These are phyloP conservation scores for Thaumatotibia leucotreta DNA, from an alignment of 1,140 invertebrate species.

Conservation along the genomic window DNA sequence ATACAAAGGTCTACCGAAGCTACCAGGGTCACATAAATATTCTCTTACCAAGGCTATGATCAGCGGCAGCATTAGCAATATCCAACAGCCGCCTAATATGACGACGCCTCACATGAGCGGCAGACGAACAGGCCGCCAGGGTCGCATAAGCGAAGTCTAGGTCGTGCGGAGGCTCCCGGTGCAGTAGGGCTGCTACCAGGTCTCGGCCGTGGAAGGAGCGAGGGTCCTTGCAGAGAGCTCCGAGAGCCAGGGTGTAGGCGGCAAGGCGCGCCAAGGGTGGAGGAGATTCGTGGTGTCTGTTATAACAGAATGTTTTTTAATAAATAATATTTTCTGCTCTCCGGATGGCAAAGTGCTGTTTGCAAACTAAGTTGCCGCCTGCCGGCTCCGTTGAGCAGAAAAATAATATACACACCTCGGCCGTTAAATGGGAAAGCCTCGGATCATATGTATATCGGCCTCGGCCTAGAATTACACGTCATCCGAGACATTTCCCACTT, in stretches of 20 bases:
- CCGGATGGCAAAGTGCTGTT: too few relatives aligned
- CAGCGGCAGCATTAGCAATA: constrained; percentile 85
- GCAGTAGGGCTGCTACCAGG: constrained; percentile 83
- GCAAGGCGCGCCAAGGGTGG: constrained; percentile 85
- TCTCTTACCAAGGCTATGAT: constrained; percentile 82
- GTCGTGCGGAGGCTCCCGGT: constrained; percentile 84
- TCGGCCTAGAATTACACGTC: too few relatives aligned
- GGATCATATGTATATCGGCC: too few relatives aligned
- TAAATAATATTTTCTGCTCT: too few relatives aligned
- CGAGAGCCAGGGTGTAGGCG: constrained; percentile 85
- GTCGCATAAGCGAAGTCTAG: constrained; percentile 81
- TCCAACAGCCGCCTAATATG: constrained; percentile 86
- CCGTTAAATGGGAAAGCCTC: too few relatives aligned
- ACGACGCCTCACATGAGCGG: constrained; percentile 87
- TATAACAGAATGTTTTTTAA: not conserved
- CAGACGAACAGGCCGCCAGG: constrained; percentile 82
- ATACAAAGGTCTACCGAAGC: not conserved
- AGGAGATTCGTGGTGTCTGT: constrained; percentile 82
- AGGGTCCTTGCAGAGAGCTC: constrained; percentile 87
- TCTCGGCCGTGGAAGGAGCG: constrained; percentile 90
- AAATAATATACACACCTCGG: too few relatives aligned
- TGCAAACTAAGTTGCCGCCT: too few relatives aligned
- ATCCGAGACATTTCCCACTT: too few relatives aligned
- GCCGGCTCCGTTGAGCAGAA: too few relatives aligned
- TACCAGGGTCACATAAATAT: constrained; percentile 8